A percentile compares a stretch with the other conserved stretches of the same genome.
phyloP scores from a whole-genome alignment of 2,888 invertebrate genomes.

The Spicauda simplicius region DNA sequence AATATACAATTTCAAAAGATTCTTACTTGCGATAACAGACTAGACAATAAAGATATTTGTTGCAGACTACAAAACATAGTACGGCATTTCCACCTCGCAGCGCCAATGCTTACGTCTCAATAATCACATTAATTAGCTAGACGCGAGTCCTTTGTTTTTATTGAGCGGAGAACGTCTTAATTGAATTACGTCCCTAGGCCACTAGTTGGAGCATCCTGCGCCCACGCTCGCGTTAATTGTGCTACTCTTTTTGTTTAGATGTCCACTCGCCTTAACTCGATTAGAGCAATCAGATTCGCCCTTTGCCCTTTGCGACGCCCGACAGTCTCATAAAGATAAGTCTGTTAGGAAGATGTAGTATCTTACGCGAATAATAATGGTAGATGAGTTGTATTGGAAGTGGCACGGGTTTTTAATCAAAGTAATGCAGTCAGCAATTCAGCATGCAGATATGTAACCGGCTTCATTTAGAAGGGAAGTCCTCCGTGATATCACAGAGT shows the following conservation, averaged over 20 bases:
- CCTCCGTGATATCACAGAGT: too few species aligned
- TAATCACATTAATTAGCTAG: slow-evolving; percentile 36
- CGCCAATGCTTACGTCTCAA: slow-evolving; percentile 28
- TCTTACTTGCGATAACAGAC: too few species aligned
- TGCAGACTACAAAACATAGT: too few species aligned
- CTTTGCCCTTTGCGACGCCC: slow-evolving; percentile 58
- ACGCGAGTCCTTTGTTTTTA: slow-evolving; percentile 45
- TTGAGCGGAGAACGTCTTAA: slow-evolving; percentile 48
- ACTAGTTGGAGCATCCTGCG: slow-evolving; percentile 65
- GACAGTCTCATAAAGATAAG: slow-evolving; percentile 4
- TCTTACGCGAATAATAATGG: too few species aligned
- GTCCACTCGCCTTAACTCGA: slow-evolving; percentile 74
- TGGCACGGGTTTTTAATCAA: too few species aligned
- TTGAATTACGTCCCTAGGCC: slow-evolving; percentile 60
- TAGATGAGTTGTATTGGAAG: too few species aligned
- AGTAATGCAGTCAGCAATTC: too few species aligned
- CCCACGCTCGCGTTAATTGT: slow-evolving; percentile 77
- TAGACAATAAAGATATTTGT: too few species aligned
- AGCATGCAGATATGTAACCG: too few species aligned
- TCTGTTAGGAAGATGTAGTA: too few species aligned
- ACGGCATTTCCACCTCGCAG: neutral
- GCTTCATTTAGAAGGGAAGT: too few species aligned
- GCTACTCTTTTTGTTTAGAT: slow-evolving; percentile 79
- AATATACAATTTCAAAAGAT: too few species aligned
- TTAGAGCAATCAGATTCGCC: slow-evolving; percentile 80